Base-by-base conservation (phyloP, 2,797 vertebrate genomes). In the Coccyzus lansbergi region DNA sequence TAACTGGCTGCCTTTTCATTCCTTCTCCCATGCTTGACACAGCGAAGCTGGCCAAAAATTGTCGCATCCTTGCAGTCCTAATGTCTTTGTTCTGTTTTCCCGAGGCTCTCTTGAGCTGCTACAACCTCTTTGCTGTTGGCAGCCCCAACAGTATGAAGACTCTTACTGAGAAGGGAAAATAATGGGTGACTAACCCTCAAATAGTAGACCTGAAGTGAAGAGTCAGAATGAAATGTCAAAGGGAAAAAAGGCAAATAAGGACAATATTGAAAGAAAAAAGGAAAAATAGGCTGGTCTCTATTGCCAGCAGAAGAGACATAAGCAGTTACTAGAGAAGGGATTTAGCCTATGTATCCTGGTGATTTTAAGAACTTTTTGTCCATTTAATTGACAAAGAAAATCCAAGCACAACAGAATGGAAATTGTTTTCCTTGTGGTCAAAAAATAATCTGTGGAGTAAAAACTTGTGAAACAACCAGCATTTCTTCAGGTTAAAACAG, bases 341-440 rank as follows among this genome's bases (percentile, higher is more conserved):
- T 64, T 93, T 93, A 87, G 76, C 52, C 75, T 62, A 19, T 9
- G 10, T 48, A 22, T 77, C 67, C 64, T 64, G 48, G 29, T 92
- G 83, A 83, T 80, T 95, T 92, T 79, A 84, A 84, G 67, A 93
- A 76, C 6, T 11, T 67, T 91, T 88, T 90, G 25, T 79, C 71
- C 55, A 33, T 44, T 72, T 95, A 88, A 78, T 70, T 92, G 90
- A 44, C 40, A n/a, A 65, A 76, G 55, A 70, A 92, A 95, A 82
- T 72, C 69, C 83, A 83, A 22, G 33, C 44, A 84, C 31, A 84
- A 94, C 36, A 86, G 63, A 34, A 63, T 2, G 59, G 28, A 64
- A 84, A 59, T 74, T 63, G 18, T 72, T 68, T 91, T 91, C 76
- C 70, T 79, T 24, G 29, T 9, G 68, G 33, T 6, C 40, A 82